A percentile compares a stretch with the other conserved stretches of the same genome.
Conservation (phyloP, 1,140 invertebrate species). For the Steinernema feltiae region DNA sequence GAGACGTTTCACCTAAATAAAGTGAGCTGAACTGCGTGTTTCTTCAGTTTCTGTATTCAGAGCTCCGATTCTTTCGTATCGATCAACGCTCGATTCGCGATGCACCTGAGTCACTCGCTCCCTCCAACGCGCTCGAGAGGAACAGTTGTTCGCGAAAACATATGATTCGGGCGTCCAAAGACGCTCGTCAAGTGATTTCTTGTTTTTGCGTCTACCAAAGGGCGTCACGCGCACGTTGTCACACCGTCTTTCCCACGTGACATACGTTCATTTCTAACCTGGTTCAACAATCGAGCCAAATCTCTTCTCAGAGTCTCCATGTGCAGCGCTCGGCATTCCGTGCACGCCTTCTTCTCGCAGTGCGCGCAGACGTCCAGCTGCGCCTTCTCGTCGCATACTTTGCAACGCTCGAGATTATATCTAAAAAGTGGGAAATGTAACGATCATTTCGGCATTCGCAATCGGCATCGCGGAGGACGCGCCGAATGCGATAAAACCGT, state of each 20-base stretch:
- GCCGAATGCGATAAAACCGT: background rate
- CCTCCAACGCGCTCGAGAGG: background rate
- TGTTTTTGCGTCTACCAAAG: background rate
- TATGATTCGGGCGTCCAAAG: constrained; percentile 1
- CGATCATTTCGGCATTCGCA: background rate
- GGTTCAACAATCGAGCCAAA: constrained; percentile 72
- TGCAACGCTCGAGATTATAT: constrained; percentile 57
- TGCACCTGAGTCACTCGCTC: background rate
- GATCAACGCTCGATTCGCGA: no score
- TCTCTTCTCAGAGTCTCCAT: constrained; percentile 88
- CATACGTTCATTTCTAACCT: constrained; percentile 31
- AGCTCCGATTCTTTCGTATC: background rate
- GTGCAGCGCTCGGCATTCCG: constrained; percentile 81
- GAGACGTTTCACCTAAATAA: constrained; percentile 45
- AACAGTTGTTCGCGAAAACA: background rate
- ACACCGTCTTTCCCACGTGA: background rate
- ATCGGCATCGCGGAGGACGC: background rate
- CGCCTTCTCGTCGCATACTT: constrained; percentile 80
- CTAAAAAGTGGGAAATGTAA: constrained; percentile 26
- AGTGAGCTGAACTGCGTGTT: background rate
- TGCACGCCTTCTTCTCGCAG: constrained; percentile 70
- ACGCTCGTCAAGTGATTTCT: background rate
- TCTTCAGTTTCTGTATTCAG: no score
- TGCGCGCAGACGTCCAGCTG: constrained; percentile 81
- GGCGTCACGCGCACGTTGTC: background rate